Percentiles rank a stretch among this genome's conserved stretches.
Conservation (phyloP, 2,113 vertebrate species). For the Bombycilla garrulus region DNA sequence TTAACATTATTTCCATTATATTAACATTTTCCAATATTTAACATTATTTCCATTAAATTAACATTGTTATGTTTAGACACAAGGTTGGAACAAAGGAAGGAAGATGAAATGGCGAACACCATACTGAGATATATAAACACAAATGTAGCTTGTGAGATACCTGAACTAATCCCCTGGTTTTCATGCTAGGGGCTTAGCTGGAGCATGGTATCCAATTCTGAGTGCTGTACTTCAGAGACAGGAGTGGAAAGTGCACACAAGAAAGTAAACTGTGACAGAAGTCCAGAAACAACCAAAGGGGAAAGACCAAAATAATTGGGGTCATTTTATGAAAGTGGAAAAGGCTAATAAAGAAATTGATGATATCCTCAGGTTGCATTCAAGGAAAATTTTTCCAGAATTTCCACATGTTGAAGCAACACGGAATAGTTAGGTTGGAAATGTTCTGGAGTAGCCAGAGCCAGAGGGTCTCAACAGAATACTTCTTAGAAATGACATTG, state of each 20-base stretch:
- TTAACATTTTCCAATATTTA: too few species aligned
- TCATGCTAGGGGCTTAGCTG: background rate
- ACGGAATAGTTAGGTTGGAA: accelerated
- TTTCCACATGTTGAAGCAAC: background rate
- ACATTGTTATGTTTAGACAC: background rate
- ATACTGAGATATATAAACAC: background rate
- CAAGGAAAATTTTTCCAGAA: background rate
- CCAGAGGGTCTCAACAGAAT: background rate
- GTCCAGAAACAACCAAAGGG: background rate
- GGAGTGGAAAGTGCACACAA: background rate
- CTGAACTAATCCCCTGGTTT: background rate
- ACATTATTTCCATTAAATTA: too few species aligned
- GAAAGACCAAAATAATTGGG: background rate
- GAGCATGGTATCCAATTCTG: background rate
- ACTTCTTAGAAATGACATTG: background rate
- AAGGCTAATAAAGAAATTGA: background rate
- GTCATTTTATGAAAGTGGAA: background rate
- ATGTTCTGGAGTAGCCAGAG: background rate
- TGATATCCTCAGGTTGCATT: background rate
- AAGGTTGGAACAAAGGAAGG: background rate
- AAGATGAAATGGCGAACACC: background rate
- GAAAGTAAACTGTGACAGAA: background rate
- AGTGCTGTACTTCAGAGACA: background rate
- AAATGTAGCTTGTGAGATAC: background rate
- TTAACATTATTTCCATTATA: too few species aligned